Evolutionary conservation across 1,140 invertebrate genomes (phyloP), one percentile per base, ranked within the genome.

Genomic region (Trachymyrmex septentrionalis): DNA sequence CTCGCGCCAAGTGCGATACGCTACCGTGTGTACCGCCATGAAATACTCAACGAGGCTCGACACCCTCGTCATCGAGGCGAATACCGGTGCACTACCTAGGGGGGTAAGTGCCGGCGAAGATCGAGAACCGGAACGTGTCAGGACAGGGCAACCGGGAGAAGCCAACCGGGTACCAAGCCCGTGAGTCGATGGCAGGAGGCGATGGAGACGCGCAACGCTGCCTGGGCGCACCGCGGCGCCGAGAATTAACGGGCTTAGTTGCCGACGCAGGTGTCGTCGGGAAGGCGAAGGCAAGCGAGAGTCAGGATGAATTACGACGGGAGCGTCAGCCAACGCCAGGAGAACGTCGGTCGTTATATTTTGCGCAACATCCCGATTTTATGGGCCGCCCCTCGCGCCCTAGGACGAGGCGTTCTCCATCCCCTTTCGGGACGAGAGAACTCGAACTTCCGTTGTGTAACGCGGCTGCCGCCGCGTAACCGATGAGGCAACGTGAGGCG

Each of bases 231-330:
- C 80, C 85, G 88, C 90, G 86, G 87, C 85, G 86, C 88, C 92
- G 93, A 94, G 94, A 94, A 95, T 95, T 95, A 95, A 95, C 94
- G 94, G 94, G 94, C 94, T 94, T 95, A 95, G 95, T 95, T 95
- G 93, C 92, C 92, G 93, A 93, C 94, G 92, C 94, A 94, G 94
- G 94, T 94, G 94, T 94, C 93, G 90, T 91, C 90, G 94, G 89
- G 92, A 90, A 92, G 90, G 93, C 92, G 89, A 87, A 93, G 92
- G 90, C 90, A 91, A 91, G 86, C 88, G 88, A 91, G 92, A 91
- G 89, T 87, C 72, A 16, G 89, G 87, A 95, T 95, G 94, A 95
- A 93, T 94, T 94, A 95, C 93, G 93, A 86, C 91, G 88, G 87
- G 91, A 93, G 94, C 93, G 94, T 94, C 94, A 93, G 93, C 92